These are phyloP conservation scores for Drosophila murphyi DNA, from an alignment of 1,140 invertebrate species.

Conservation along the genomic window DNA sequence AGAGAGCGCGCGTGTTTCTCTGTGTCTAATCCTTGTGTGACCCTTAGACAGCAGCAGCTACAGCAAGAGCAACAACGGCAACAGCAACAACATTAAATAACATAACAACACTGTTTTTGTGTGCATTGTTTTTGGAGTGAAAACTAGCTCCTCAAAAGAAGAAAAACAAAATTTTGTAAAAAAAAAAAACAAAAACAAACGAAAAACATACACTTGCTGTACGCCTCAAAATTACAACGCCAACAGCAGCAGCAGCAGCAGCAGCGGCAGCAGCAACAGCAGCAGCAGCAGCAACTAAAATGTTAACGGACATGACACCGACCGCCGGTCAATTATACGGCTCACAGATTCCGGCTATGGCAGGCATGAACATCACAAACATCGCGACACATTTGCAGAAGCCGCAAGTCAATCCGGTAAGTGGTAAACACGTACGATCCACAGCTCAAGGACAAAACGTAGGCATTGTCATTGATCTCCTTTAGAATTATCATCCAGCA, in stretches of 20 bases:
- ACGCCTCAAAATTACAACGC: slow-evolving; percentile 65
- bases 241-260: slow-evolving; percentile 38
- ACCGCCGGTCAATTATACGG: slow-evolving; percentile 86
- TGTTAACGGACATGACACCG: slow-evolving; percentile 86
- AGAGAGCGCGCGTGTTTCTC: slow-evolving; percentile 39
- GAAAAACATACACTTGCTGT: slow-evolving; percentile 52
- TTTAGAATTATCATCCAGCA: no score
- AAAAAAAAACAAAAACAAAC: slow-evolving; percentile 22
- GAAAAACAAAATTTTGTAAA: background rate
- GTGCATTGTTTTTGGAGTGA: slow-evolving; percentile 5
- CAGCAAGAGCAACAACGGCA: slow-evolving; percentile 12
- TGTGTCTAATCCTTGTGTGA: slow-evolving; percentile 48
- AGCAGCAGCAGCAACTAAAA: slow-evolving; percentile 62
- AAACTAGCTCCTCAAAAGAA: background rate
- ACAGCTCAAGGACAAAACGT: background rate
- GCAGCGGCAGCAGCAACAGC: slow-evolving; percentile 37
- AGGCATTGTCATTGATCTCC: no score
- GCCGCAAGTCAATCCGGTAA: slow-evolving; percentile 84
- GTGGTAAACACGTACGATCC: slow-evolving; percentile 21
- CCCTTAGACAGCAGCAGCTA: slow-evolving; percentile 14
- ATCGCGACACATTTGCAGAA: slow-evolving; percentile 84
- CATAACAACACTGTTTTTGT: slow-evolving; percentile 17
- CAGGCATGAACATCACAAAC: slow-evolving; percentile 86
- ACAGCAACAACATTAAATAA: slow-evolving; percentile 12
- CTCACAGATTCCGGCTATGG: slow-evolving; percentile 86